A percentile compares a stretch with the other conserved stretches of the same genome.
Conservation (phyloP, 2,113 vertebrate genomes). For the Tetrax tetrax region DNA sequence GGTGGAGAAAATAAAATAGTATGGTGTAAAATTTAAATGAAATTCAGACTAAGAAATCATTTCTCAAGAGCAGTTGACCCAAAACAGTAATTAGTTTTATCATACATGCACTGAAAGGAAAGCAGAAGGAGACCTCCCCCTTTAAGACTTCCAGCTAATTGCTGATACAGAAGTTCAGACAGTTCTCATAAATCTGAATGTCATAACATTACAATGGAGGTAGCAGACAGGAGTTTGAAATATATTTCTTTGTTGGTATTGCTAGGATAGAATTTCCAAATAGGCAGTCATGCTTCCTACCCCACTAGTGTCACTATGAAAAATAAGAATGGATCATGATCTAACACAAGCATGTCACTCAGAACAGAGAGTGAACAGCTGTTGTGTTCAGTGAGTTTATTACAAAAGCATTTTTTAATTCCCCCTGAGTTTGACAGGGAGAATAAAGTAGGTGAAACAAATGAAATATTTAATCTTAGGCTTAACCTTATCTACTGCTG, state of each 20-base stretch:
- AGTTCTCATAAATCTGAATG: constrained; percentile 49
- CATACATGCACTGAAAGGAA: neutral
- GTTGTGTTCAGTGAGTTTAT: constrained; percentile 21
- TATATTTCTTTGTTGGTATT: neutral
- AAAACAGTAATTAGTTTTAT: neutral
- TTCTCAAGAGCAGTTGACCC: neutral
- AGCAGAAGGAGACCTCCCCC: neutral
- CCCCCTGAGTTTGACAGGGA: neutral
- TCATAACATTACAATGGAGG: neutral
- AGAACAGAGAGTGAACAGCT: constrained; percentile 8
- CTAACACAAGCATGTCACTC: neutral
- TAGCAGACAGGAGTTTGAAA: neutral
- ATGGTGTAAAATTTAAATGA: neutral
- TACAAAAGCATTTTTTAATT: constrained; percentile 5
- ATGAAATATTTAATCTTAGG: neutral
- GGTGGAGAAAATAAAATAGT: neutral
- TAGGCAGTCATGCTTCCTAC: neutral
- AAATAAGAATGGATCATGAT: constrained; percentile 21
- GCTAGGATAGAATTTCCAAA: neutral
- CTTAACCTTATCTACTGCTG: neutral
- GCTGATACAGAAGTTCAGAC: constrained; percentile 14
- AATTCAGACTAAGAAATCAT: neutral
- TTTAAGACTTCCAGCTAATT: neutral
- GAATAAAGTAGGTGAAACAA: neutral
- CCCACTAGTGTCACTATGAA: neutral